Evolutionary conservation across 2,888 invertebrate species (phyloP).

Genomic region (Sisyra nigra): DNA sequence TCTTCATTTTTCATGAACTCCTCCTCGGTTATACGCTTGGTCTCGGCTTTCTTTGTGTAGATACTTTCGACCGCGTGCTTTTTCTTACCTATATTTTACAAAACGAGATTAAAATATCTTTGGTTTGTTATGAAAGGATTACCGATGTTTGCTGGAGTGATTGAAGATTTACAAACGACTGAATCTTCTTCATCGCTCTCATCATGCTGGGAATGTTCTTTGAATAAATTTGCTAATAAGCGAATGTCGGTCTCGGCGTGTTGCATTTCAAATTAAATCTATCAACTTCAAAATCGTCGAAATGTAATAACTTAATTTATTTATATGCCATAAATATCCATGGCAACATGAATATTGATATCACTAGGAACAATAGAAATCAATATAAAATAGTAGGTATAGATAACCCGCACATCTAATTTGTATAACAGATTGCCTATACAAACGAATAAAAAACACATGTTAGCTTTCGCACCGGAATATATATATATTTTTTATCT

Average conservation of each 20-base stretch:
- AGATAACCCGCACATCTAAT: too few species aligned
- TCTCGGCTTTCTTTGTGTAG: constrained; percentile 14
- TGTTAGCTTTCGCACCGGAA: neutral
- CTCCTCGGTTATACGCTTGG: constrained; percentile 16
- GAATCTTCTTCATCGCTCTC: neutral
- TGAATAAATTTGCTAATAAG: constrained; percentile 1
- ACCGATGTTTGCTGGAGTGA: neutral
- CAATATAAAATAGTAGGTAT: neutral
- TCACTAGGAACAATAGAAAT: neutral
- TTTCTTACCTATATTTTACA: constrained; percentile 8
- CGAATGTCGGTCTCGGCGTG: neutral
- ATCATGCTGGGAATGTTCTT: neutral
- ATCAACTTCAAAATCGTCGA: neutral
- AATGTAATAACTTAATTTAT: neutral
- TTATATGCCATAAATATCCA: neutral
- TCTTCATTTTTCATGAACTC: constrained; percentile 33
- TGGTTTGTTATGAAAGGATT: constrained; percentile 1
- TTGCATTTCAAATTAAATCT: neutral
- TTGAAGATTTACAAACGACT: neutral
- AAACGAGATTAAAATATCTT: too few species aligned
- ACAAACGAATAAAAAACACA: neutral
- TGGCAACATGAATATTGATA: neutral
- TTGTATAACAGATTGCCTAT: too few species aligned
- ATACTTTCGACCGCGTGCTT: constrained; percentile 15
- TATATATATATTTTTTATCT: constrained; percentile 2